These are phyloP conservation scores for Callionymus lyra DNA, from an alignment of 2,113 vertebrate genomes.

Conservation along the genomic window DNA sequence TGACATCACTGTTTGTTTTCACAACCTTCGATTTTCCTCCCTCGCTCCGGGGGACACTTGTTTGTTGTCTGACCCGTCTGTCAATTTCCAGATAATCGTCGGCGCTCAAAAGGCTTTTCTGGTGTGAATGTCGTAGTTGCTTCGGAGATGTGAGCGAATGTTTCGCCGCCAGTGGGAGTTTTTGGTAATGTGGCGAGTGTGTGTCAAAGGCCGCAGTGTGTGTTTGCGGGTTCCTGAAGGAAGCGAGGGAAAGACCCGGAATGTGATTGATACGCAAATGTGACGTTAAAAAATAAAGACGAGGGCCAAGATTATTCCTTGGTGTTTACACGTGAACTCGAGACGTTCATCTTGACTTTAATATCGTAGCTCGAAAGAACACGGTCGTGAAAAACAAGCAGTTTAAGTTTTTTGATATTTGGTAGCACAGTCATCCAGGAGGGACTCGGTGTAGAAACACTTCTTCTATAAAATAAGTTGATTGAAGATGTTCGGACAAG, in stretches of 20 bases:
- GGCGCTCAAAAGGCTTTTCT: slow-evolving; percentile 24
- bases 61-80: slow-evolving; percentile 64
- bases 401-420: too few species aligned
- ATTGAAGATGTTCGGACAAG: too few species aligned
- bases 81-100: slow-evolving; percentile 62
- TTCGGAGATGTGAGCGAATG: slow-evolving; percentile 12
- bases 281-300: not conserved
- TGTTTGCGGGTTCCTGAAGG: slow-evolving; percentile 5
- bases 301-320: not conserved
- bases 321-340: not conserved
- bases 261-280: not conserved
- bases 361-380: not conserved
- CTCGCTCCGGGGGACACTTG: slow-evolving; percentile 43
- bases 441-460: too few species aligned
- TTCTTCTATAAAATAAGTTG: too few species aligned
- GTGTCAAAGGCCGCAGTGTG: slow-evolving; percentile 42
- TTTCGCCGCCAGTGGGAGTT: slow-evolving; percentile 44
- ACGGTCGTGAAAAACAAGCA: too few species aligned
- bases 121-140: slow-evolving; percentile 2
- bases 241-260: not conserved
- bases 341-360: too few species aligned
- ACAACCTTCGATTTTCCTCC: slow-evolving; percentile 48
- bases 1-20: slow-evolving; percentile 58
- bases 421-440: too few species aligned
- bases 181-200: slow-evolving; percentile 44